Evolutionary conservation across 2,888 invertebrate genomes (phyloP), one percentile per base, ranked within the genome.

Genomic region (Tuta absoluta): DNA sequence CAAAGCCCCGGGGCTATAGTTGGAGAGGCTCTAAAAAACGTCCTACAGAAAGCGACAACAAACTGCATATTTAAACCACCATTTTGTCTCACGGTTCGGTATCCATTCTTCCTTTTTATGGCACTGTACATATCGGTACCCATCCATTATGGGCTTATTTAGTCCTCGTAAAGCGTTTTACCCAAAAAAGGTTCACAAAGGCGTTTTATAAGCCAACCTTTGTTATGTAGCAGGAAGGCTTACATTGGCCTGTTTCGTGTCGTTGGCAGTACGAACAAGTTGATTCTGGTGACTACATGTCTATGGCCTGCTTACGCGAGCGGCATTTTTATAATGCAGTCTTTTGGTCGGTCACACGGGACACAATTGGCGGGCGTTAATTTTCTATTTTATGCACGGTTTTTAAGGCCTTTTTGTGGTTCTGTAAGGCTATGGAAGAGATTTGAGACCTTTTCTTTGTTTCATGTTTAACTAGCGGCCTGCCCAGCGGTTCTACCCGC

Each of bases 291-390:
- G 71, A 72, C 69, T 70, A 68, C 69, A 69, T 67, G 64, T 69
- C 68, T 69, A 45, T 51, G 56, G 23, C 63, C 56, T 24, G 63
- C 38, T 77, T 58, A 81, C 82, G 80, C 76, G 76, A 75, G 72
- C 80, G 81, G 84, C 84, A 85, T 84, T 82, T 84, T 80, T 78
- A 81, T 73, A 76, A 70, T 68, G 70, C 63, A 68, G 70, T 75
- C 28, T 19, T 7, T 33, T 59, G 2, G 45, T 3, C 8, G 45
- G 45, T 45, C 2, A 45, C 45, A 45, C 17, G 45, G 17, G n/a
- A n/a, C n/a, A n/a, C n/a, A n/a, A n/a, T n/a, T n/a, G n/a, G n/a
- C n/a, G n/a, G n/a, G n/a, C n/a, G n/a, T n/a, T n/a, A n/a, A n/a
- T n/a, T n/a, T n/a, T n/a, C n/a, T n/a, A n/a, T n/a, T n/a, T n/a